Conservation (phyloP, 1,140 invertebrate genomes). For the Lasioglossum baleicum region DNA sequence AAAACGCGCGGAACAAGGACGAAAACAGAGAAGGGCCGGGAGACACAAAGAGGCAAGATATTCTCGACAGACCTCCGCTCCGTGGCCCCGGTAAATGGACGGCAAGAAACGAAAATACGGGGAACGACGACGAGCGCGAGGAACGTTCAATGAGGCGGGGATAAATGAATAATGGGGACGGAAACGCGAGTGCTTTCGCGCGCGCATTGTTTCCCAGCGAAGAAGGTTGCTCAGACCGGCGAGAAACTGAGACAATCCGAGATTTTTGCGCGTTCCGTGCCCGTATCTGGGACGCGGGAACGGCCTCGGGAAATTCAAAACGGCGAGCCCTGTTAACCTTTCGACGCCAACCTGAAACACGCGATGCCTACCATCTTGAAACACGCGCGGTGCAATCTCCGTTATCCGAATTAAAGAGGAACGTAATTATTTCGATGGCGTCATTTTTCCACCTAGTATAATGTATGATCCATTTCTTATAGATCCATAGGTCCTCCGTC, state of each 20-base stretch:
- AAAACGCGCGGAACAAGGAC: neutral
- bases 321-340: neutral
- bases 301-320: neutral
- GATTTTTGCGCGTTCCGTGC: neutral
- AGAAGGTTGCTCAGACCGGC: neutral
- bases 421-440: too few relatives aligned
- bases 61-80: neutral
- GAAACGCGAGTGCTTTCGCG: conserved; percentile 18
- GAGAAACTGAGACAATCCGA: conserved; percentile 17
- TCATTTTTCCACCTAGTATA: too few relatives aligned
- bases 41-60: neutral
- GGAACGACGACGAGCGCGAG: neutral
- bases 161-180: conserved; percentile 15
- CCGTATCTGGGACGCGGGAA: neutral
- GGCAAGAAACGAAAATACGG: neutral
- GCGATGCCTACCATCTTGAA: too few relatives aligned
- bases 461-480: too few relatives aligned
- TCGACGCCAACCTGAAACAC: too few relatives aligned
- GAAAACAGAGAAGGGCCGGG: neutral
- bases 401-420: too few relatives aligned
- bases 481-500: too few relatives aligned
- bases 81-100: neutral
- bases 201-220: neutral
- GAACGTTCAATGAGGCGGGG: neutral
- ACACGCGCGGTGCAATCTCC: too few relatives aligned